Base-by-base conservation (phyloP, 2,113 vertebrate genomes). In the Nerophis ophidion region DNA sequence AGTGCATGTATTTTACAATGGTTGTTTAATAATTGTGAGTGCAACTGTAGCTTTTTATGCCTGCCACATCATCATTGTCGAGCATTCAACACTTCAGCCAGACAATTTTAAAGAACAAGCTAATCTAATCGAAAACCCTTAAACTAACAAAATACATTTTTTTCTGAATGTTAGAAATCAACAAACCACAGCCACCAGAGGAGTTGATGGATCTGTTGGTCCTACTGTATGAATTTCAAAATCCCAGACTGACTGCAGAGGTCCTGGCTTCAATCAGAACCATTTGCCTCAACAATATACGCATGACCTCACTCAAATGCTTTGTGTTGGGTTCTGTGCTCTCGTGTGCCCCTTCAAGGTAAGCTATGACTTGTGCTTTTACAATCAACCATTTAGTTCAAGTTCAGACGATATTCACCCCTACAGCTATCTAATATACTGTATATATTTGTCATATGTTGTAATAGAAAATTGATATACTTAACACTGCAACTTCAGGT, bases 171-270 rank as follows among this genome's bases (percentile, higher is more conserved):
- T 8, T 34, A 87, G 87, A 91, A 44, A 85, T 93, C 47, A 86
- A 80, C 34, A 92, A 81, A 63, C 85, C 88, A 2, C 86, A 94
- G 67, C 95, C 95, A 3, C 90, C 96, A 0, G 92, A 93, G 0
- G 96, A 99, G 84, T 83, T 97, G 63, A 92, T 99, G 86, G 97
- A 99, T 72, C 90, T 97, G 48, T 89, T 98, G 57, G 91, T 98
- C 68, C 93, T 98, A 57, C 89, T 98, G 34, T 97, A 96, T 0
- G 96, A 99, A 89, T 94, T 99, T 81, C 97, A 99, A 87, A 98
- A 97, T 11, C 93, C 93, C 69, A 86, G 87, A 58, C 93, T 97
- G 73, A 93, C 93, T 0, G 91, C 93, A 0, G 93, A 96, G 74
- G 92, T 97, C 60, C 14, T 99, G 60, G 75, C 87, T 55, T 92